Conservation (phyloP, 2,797 vertebrate genomes). For the Garrulus glandarius region DNA sequence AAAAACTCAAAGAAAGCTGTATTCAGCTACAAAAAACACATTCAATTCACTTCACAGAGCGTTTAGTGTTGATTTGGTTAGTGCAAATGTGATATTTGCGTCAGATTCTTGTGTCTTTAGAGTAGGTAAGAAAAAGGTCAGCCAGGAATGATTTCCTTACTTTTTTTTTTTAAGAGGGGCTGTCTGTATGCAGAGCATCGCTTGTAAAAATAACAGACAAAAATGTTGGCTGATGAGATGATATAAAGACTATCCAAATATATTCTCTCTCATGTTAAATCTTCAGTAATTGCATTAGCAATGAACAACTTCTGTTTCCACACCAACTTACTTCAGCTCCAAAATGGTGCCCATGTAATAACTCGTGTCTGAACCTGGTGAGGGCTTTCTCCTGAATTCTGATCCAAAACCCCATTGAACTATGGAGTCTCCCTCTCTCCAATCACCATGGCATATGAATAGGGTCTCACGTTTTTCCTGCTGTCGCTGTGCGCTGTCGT, state of each 20-base stretch:
- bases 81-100: conserved; percentile 37
- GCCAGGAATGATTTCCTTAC: neutral
- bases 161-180: neutral
- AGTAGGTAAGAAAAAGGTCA: conserved; percentile 45
- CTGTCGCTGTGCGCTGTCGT: neutral
- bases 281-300: neutral
- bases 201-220: neutral
- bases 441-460: neutral
- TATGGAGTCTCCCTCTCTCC: neutral
- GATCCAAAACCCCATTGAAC: neutral
- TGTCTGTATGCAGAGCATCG: neutral
- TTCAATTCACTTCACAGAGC: conserved; percentile 46
- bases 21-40: conserved; percentile 39
- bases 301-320: neutral
- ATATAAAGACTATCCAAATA: neutral
- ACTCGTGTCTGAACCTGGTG: neutral
- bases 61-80: conserved; percentile 51
- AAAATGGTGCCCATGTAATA: neutral
- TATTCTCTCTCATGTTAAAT: neutral
- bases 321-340: neutral
- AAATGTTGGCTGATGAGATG: neutral
- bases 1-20: conserved; percentile 45
- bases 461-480: neutral
- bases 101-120: conserved; percentile 41
- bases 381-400: neutral